These are phyloP conservation scores for Hippasteria phrygiana DNA, from an alignment of 53 echinoderm and acorn worm species.

Conservation along the genomic window DNA sequence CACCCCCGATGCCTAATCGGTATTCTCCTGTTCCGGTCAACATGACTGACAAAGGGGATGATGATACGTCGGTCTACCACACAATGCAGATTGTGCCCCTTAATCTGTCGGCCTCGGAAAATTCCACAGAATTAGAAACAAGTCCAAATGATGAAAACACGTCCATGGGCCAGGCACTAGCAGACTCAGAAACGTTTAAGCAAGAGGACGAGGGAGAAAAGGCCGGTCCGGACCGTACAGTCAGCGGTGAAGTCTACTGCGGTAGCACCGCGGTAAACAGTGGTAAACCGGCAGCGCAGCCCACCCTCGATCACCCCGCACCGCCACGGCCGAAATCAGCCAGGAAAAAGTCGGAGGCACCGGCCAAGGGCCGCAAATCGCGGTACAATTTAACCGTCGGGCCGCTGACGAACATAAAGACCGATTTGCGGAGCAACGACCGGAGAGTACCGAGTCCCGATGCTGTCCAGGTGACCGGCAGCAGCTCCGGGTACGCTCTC, in stretches of 20 bases:
- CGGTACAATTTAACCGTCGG: constrained; percentile 32
- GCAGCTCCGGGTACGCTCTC: not conserved
- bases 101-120: not conserved
- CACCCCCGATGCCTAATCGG: constrained; percentile 31
- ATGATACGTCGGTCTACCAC: not conserved
- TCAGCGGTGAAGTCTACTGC: not conserved
- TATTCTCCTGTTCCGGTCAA: constrained; percentile 17
- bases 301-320: not conserved
- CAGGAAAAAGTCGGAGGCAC: not conserved
- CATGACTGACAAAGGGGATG: constrained; percentile 24
- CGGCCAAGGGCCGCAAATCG: not conserved
- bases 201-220: not conserved
- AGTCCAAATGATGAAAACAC: not conserved
- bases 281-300: not conserved
- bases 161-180: not conserved
- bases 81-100: not conserved
- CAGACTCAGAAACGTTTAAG: too few species aligned
- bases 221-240: not conserved
- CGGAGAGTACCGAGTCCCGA: constrained; percentile 27
- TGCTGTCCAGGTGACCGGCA: too few species aligned
- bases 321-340: not conserved
- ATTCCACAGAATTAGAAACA: not conserved
- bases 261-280: not conserved
- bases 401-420: constrained; percentile 29
- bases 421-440: not conserved